phyloP scores from a whole-genome alignment of 2,888 invertebrate species.

The Hermodice carunculata region DNA sequence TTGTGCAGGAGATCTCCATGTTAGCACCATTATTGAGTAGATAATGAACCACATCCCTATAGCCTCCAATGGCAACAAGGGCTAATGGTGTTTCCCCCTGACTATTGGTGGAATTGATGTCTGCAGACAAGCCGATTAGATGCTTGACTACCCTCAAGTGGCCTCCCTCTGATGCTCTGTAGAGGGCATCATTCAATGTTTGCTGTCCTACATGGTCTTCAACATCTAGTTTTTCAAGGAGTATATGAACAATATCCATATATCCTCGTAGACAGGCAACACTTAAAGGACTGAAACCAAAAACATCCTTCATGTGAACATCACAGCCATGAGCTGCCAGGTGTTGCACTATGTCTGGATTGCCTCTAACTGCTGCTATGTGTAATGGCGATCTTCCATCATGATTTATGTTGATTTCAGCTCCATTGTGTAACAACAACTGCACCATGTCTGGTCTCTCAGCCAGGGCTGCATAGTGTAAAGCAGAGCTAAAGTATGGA shows the following conservation, averaged over 20 bases:
- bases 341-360: constrained; percentile 25
- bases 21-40: constrained; percentile 28
- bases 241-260: constrained; percentile 18
- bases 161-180: constrained; percentile 31
- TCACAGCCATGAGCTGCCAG: constrained; percentile 11
- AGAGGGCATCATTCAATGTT: constrained; percentile 22
- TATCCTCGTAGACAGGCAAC: constrained; percentile 36
- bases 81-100: constrained; percentile 29
- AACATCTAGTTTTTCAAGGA: too few relatives aligned
- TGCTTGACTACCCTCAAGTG: constrained; percentile 26
- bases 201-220: neutral
- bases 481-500: constrained; percentile 23
- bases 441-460: constrained; percentile 24
- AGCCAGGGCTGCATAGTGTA: constrained; percentile 35
- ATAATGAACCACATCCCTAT: constrained; percentile 18
- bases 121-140: constrained; percentile 24
- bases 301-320: constrained; percentile 25
- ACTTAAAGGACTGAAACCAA: constrained; percentile 31
- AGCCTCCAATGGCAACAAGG: constrained; percentile 30
- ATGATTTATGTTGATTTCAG: constrained; percentile 30
- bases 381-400: constrained; percentile 35
- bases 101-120: constrained; percentile 27
- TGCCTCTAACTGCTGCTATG: constrained; percentile 33
- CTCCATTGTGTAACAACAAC: constrained; percentile 30
- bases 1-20: constrained; percentile 25